A percentile compares a stretch with the other conserved stretches of the same genome.
phyloP scores from a whole-genome alignment of 1,140 invertebrate species.

The Drosophila teissieri region DNA sequence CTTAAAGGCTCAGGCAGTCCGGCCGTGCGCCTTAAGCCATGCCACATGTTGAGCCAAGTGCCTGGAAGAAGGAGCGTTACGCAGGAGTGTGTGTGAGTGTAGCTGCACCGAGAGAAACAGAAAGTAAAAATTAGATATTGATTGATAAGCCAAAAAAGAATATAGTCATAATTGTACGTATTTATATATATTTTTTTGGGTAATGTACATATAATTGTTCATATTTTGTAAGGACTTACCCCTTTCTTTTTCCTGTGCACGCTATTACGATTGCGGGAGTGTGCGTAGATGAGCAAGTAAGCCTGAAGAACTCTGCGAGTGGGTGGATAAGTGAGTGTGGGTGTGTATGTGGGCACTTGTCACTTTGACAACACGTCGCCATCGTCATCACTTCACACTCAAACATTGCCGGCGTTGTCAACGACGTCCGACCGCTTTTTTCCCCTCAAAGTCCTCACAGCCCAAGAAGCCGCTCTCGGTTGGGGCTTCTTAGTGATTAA shows the following conservation, averaged over 20 bases:
- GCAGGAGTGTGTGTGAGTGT: slow-evolving; percentile 45
- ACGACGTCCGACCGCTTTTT: slow-evolving; percentile 40
- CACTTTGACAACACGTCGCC: slow-evolving; percentile 59
- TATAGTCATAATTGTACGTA: too few species aligned
- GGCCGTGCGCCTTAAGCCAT: slow-evolving; percentile 76
- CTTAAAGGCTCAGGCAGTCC: slow-evolving; percentile 76
- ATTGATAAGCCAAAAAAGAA: background rate
- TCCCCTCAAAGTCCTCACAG: slow-evolving; percentile 1
- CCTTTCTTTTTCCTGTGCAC: background rate
- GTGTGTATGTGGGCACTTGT: slow-evolving; percentile 50
- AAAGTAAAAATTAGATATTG: background rate
- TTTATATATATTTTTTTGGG: background rate
- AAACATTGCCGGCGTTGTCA: slow-evolving; percentile 55
- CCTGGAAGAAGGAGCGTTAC: slow-evolving; percentile 45
- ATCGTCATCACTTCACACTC: slow-evolving; percentile 42
- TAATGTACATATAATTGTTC: too few species aligned
- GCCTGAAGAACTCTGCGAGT: slow-evolving; percentile 21
- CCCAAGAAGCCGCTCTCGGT: background rate
- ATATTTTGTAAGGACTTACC: background rate
- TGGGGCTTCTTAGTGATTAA: slow-evolving; percentile 68
- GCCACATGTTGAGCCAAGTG: slow-evolving; percentile 68
- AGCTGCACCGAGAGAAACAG: background rate
- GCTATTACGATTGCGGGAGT: background rate
- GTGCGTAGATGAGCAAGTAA: slow-evolving; percentile 14
- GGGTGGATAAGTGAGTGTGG: slow-evolving; percentile 29